Percentiles rank a stretch among this genome's conserved stretches.
Evolutionary conservation across 2,888 invertebrate species (phyloP).

Genomic region (Xiphydria camelus): DNA sequence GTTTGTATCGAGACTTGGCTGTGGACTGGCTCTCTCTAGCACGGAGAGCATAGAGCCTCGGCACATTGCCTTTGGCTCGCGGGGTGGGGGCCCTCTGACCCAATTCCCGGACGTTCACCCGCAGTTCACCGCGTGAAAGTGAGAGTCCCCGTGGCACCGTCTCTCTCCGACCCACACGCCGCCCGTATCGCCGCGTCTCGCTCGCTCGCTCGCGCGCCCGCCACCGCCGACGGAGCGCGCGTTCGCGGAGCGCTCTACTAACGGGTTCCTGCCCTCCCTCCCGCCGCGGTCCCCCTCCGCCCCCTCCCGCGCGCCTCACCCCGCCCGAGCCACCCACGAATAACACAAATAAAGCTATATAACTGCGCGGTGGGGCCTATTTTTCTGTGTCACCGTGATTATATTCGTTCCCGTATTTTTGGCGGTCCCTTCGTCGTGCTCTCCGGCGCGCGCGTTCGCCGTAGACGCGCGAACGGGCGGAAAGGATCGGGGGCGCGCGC

Average conservation of each 20-base stretch:
- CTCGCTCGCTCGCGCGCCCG: slow-evolving; percentile 33
- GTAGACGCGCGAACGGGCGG: not conserved
- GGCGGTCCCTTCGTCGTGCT: slow-evolving; percentile 1
- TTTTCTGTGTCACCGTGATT: not conserved
- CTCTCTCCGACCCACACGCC: slow-evolving; percentile 11
- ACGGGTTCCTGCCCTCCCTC: slow-evolving; percentile 48
- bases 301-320: slow-evolving; percentile 53
- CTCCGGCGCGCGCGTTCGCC: not conserved
- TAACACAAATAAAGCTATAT: slow-evolving; percentile 6
- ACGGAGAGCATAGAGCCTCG: slow-evolving; percentile 53
- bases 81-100: slow-evolving; percentile 71
- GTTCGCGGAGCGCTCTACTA: slow-evolving; percentile 44
- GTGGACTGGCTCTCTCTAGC: slow-evolving; percentile 56
- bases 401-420: slow-evolving; percentile 10
- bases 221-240: slow-evolving; percentile 56
- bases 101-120: slow-evolving; percentile 78
- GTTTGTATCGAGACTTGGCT: slow-evolving; percentile 54
- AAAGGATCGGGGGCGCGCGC: slow-evolving; percentile 10
- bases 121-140: slow-evolving; percentile 67
- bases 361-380: not conserved
- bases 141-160: slow-evolving; percentile 63
- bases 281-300: not conserved
- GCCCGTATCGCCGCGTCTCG: not conserved
- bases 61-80: slow-evolving; percentile 64
- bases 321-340: slow-evolving; percentile 50